Percentiles rank a stretch among this genome's conserved stretches.
These are phyloP conservation scores for Patiria miniata DNA, from an alignment of 35 echinoderm and acorn worm species.

Conservation along the genomic window DNA sequence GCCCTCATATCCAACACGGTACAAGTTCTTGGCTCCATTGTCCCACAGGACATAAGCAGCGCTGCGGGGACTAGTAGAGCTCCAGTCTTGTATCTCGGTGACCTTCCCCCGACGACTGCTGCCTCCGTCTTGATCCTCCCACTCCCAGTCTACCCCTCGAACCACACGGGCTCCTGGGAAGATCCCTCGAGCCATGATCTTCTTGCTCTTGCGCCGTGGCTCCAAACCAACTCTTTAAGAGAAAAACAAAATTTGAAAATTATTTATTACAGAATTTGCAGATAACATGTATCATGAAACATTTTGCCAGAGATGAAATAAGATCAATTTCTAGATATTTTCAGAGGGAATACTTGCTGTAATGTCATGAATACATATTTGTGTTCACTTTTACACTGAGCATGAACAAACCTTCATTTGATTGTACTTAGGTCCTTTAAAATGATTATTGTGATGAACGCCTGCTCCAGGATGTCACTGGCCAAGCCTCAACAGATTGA, in stretches of 20 bases:
- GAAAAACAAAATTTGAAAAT: background rate
- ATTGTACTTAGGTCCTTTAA: no score
- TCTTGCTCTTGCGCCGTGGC: slow-evolving; percentile 96
- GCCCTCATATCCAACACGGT: slow-evolving; percentile 94
- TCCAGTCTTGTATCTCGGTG: slow-evolving; percentile 98
- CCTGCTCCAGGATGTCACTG: no score
- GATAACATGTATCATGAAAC: no score
- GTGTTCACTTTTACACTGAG: no score
- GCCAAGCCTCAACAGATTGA: no score
- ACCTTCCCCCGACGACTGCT: slow-evolving; percentile 88
- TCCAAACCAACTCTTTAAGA: slow-evolving; percentile 76
- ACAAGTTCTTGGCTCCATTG: slow-evolving; percentile 96
- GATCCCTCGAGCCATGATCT: slow-evolving; percentile 95
- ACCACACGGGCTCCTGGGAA: slow-evolving; percentile 94
- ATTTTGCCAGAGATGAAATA: no score
- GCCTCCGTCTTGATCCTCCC: slow-evolving; percentile 99
- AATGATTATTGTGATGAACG: no score
- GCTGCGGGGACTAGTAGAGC: slow-evolving; percentile 90
- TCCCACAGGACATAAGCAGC: slow-evolving; percentile 98
- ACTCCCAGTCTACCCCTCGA: slow-evolving; percentile 97
- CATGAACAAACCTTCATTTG: no score
- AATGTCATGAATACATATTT: no score
- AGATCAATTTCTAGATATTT: no score
- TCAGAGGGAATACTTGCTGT: no score
- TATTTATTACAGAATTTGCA: background rate